Percentiles rank a stretch among this genome's conserved stretches.
These are phyloP conservation scores for Mantis religiosa DNA, from an alignment of 2,888 invertebrate genomes.

Conservation along the genomic window DNA sequence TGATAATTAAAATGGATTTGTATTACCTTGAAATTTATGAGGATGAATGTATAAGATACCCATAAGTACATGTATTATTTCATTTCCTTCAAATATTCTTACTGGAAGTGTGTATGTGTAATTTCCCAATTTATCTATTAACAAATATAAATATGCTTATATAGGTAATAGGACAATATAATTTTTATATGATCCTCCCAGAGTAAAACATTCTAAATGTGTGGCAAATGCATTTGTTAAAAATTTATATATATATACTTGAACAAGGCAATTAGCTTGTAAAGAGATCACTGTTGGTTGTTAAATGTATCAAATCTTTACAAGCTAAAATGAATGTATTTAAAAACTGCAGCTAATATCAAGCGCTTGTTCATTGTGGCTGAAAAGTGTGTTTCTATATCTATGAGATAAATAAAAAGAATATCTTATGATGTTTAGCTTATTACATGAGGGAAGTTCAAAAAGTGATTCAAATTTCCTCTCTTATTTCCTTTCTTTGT, in stretches of 20 bases:
- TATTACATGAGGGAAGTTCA: too few relatives aligned
- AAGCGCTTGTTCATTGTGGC: neutral
- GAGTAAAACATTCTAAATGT: neutral
- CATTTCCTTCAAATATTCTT: neutral
- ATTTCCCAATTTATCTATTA: neutral
- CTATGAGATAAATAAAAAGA: neutral
- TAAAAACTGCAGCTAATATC: neutral
- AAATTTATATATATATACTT: neutral
- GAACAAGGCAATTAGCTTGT: neutral
- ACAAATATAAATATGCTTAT: neutral
- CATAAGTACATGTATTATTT: neutral
- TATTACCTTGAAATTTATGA: too few relatives aligned
- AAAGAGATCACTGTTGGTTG: neutral
- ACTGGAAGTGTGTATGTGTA: neutral
- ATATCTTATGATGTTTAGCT: too few relatives aligned
- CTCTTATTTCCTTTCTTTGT: too few relatives aligned
- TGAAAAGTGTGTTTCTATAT: neutral
- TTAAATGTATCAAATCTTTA: neutral
- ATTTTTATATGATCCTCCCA: neutral
- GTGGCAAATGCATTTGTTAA: neutral
- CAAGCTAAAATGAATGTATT: neutral
- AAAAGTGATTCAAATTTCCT: too few relatives aligned
- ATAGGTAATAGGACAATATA: neutral
- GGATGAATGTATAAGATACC: too few relatives aligned
- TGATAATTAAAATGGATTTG: too few relatives aligned